Evolutionary conservation across 1,140 invertebrate genomes (phyloP).

Genomic region (Goniozus legneri): DNA sequence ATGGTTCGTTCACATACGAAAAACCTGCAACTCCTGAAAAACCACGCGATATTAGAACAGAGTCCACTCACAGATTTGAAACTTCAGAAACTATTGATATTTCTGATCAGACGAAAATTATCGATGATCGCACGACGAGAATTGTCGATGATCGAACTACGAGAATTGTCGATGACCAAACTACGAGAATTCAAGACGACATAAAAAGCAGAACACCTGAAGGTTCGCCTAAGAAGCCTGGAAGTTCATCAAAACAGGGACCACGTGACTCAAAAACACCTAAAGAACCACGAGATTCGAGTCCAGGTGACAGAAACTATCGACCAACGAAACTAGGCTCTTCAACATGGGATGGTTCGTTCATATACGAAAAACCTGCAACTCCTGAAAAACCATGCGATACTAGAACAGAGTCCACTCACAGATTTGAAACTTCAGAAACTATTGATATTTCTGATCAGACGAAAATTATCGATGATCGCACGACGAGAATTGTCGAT

Average conservation of each 20-base stretch:
- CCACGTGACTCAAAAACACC: too few species aligned
- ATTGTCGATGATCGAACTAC: too few species aligned
- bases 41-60: constrained; percentile 8
- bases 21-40: constrained; percentile 18
- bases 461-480: background rate
- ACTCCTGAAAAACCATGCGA: constrained; percentile 4
- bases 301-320: too few species aligned
- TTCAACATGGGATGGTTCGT: constrained; percentile 38
- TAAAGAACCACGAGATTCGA: constrained; percentile 17
- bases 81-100: constrained; percentile 6
- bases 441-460: too few species aligned
- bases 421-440: constrained; percentile 5
- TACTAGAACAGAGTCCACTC: constrained; percentile 16
- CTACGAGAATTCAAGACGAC: too few species aligned
- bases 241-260: background rate
- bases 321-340: constrained; percentile 28
- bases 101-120: constrained; percentile 1
- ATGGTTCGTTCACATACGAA: constrained; percentile 24
- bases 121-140: constrained; percentile 1
- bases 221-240: too few species aligned
- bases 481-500: constrained; percentile 6
- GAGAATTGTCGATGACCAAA: too few species aligned
- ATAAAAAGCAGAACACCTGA: too few species aligned
- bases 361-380: constrained; percentile 18
- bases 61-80: constrained; percentile 15